A percentile compares a stretch with the other conserved stretches of the same genome.
These are phyloP conservation scores for Rana temporaria DNA, from an alignment of 2,113 vertebrate genomes.

Conservation along the genomic window DNA sequence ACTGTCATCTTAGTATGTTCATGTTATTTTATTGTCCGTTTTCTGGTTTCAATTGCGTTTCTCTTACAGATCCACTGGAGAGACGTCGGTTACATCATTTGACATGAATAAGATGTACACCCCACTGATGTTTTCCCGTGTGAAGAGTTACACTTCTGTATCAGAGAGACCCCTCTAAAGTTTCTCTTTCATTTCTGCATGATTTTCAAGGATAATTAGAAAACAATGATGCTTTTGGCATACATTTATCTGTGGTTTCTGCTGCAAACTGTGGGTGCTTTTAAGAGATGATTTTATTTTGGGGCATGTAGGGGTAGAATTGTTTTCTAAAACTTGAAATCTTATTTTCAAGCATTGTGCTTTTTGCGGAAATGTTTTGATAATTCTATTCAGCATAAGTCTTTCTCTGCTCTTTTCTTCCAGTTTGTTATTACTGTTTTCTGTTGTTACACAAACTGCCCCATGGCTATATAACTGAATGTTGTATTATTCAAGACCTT, in stretches of 20 bases:
- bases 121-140: constrained; percentile 92
- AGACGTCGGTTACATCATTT: constrained; percentile 91
- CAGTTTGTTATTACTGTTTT: not conserved
- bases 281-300: not conserved
- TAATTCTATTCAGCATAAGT: not conserved
- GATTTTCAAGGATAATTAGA: constrained; percentile 57
- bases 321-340: not conserved
- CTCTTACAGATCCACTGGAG: constrained; percentile 84
- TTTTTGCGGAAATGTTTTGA: constrained; percentile 7
- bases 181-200: constrained; percentile 69
- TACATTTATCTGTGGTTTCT: constrained; percentile 9
- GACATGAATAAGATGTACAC: constrained; percentile 97
- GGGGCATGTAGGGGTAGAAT: not conserved
- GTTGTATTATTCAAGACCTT: too few relatives aligned
- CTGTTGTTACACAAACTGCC: not conserved
- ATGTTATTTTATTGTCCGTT: not conserved
- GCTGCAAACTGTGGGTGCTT: not conserved
- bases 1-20: too few relatives aligned
- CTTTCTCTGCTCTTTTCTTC: not conserved
- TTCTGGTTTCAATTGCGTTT: not conserved
- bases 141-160: constrained; percentile 95
- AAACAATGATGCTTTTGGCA: constrained; percentile 52
- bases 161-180: constrained; percentile 90
- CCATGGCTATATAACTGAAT: too few relatives aligned
- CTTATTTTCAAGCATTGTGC: not conserved